A percentile compares a stretch with the other conserved stretches of the same genome.
These are phyloP conservation scores for Atethmia centrago DNA, from an alignment of 2,888 invertebrate genomes.

Conservation along the genomic window DNA sequence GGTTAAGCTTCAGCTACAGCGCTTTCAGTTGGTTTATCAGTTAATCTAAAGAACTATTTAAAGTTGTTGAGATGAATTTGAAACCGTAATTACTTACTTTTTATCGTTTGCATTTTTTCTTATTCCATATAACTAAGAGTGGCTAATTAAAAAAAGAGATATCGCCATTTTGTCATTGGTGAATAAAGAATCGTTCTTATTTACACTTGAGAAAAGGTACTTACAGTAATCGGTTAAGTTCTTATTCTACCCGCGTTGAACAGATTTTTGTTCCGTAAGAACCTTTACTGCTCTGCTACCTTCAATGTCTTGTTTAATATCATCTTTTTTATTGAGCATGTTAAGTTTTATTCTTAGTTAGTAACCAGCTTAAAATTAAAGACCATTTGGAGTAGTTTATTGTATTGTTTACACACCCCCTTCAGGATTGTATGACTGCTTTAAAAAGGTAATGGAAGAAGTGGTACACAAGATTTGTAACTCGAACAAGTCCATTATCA, in stretches of 20 bases:
- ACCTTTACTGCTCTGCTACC: background rate
- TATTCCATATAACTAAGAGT: background rate
- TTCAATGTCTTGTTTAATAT: background rate
- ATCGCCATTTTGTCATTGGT: background rate
- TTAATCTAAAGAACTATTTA: constrained; percentile 48
- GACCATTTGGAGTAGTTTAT: too few relatives aligned
- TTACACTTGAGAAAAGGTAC: background rate
- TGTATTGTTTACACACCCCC: too few relatives aligned
- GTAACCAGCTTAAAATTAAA: too few relatives aligned
- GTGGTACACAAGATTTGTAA: too few relatives aligned
- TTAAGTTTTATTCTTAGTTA: too few relatives aligned
- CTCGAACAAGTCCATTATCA: too few relatives aligned
- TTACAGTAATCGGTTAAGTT: background rate
- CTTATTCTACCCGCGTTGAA: background rate
- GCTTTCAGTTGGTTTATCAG: constrained; percentile 52
- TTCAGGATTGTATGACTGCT: too few relatives aligned
- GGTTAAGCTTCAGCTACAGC: too few relatives aligned
- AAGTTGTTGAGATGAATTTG: constrained; percentile 28
- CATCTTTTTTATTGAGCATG: background rate
- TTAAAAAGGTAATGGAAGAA: too few relatives aligned
- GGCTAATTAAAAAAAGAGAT: background rate
- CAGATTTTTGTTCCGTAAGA: background rate
- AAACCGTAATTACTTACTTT: constrained; percentile 9
- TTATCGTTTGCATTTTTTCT: background rate
- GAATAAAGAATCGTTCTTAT: background rate